Evolutionary conservation across 2,113 vertebrate species (phyloP).

Genomic region (Percopsis transmontana): DNA sequence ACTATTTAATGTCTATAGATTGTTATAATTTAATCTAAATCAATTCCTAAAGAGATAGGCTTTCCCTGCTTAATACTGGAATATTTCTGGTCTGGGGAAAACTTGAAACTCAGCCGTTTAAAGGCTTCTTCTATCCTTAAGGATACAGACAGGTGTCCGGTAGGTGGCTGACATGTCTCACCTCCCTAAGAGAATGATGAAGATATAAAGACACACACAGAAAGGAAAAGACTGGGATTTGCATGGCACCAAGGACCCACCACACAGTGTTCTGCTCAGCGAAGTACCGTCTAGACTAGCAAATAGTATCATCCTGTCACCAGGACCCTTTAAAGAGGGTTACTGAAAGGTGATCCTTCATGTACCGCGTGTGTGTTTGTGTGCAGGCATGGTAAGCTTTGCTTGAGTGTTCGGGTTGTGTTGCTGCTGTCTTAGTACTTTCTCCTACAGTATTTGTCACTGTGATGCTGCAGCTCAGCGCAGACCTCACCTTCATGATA

Average conservation of each 20-base stretch:
- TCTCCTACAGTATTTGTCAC: conserved; percentile 2
- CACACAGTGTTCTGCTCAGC: conserved; percentile 43
- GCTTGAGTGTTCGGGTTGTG: background rate
- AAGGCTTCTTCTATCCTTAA: too few species aligned
- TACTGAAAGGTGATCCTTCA: conserved; percentile 44
- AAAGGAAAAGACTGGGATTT: conserved; percentile 3
- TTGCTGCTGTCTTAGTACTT: too few species aligned
- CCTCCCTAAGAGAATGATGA: background rate
- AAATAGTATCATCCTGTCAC: conserved; percentile 54
- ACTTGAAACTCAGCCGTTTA: too few species aligned
- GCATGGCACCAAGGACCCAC: background rate
- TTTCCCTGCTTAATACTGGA: too few species aligned
- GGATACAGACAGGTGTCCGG: background rate
- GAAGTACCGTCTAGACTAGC: conserved; percentile 49
- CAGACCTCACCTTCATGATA: too few species aligned
- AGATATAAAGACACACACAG: conserved; percentile 1
- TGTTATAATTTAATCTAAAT: too few species aligned
- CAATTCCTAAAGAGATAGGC: too few species aligned
- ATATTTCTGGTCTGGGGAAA: too few species aligned
- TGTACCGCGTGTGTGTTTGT: conserved; percentile 14
- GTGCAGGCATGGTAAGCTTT: background rate
- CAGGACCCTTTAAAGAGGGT: conserved; percentile 52
- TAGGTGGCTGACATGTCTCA: conserved; percentile 12
- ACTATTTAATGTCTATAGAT: too few species aligned
- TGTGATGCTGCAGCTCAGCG: too few species aligned